Evolutionary conservation across 2,113 vertebrate species (phyloP), one percentile per base, ranked within the genome.

Genomic region (Gavia stellata): DNA sequence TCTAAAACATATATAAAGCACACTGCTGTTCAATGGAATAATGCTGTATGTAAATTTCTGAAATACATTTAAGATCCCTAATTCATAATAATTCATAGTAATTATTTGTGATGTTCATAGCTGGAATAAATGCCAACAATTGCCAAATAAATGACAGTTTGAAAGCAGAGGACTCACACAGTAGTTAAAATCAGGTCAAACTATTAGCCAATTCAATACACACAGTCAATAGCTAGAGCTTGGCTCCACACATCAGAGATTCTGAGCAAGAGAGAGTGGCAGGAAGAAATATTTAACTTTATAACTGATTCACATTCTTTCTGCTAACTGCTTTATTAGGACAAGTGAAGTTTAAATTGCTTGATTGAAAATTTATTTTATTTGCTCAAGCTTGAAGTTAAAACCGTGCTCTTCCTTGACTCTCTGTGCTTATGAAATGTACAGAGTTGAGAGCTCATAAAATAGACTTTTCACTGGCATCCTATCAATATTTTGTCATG

Each of bases 301-400:
- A 75, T 87, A 97, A 91, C 42, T 61, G 73, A 38, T 66, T 91
- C 86, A 45, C 55, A 90, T 88, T 90, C 53, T 95, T 95, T 93
- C 66, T 94, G 19, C 89, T 96, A 94, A 96, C 83, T 96, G 62
- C 58, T 92, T 24, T 95, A 68, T 92, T 83, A 96, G 70, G 74
- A 96, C 53, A 88, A 97, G 67, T 85, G 63, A 97, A 86, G 89
- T 93, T 95, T 96, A 95, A 96, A 96, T 81, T 93, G 40, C 36
- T 88, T 97, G 88, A 96, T 91, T 96, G 91, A 95, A 98, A 97
- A 95, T 81, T 93, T 87, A 55, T 83, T 98, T 97, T 96, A 94
- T 95, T 96, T 97, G 75, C 81, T 80, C 62, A 96, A 24, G 38
- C 63, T 84, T 88, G 74, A 94, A 93, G 73, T 95, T 88, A 95